Percentiles rank a stretch among this genome's conserved stretches.
These are phyloP conservation scores for Lasioglossum marginatum DNA, from an alignment of 2,888 invertebrate genomes.

Conservation along the genomic window DNA sequence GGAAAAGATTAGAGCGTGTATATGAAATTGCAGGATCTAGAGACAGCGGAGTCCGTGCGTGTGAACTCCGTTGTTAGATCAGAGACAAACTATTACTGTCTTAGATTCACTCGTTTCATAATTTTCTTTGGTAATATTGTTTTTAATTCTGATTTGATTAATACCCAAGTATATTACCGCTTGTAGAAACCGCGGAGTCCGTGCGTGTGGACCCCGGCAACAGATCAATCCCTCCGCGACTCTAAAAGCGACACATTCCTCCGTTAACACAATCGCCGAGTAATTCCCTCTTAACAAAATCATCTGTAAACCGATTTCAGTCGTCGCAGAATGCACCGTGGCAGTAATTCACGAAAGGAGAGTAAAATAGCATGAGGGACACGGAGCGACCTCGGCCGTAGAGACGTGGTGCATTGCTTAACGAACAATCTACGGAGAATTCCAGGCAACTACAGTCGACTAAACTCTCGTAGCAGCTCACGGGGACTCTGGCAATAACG, in stretches of 20 bases:
- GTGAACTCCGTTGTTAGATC: not conserved
- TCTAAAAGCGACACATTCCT: no score
- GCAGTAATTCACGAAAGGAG: not conserved
- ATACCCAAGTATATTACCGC: no score
- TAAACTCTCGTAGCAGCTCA: constrained; percentile 26
- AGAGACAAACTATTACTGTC: not conserved
- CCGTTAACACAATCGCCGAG: not conserved
- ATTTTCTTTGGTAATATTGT: not conserved
- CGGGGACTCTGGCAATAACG: constrained; percentile 14
- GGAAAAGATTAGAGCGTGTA: no score
- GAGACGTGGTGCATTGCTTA: not conserved
- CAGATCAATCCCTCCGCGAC: not conserved
- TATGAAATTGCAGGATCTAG: no score
- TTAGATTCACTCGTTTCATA: not conserved
- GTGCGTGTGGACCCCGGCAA: not conserved
- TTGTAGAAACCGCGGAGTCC: not conserved
- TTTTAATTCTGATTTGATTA: no score
- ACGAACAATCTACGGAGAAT: constrained; percentile 8
- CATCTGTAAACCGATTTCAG: not conserved
- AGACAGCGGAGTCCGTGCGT: not conserved
- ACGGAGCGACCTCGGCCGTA: not conserved
- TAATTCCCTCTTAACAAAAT: not conserved
- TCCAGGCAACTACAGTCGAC: constrained; percentile 28
- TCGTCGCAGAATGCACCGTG: not conserved
- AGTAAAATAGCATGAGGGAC: not conserved